Evolutionary conservation across 1,140 invertebrate species (phyloP).

Genomic region (Gonatopus flavifemur): DNA sequence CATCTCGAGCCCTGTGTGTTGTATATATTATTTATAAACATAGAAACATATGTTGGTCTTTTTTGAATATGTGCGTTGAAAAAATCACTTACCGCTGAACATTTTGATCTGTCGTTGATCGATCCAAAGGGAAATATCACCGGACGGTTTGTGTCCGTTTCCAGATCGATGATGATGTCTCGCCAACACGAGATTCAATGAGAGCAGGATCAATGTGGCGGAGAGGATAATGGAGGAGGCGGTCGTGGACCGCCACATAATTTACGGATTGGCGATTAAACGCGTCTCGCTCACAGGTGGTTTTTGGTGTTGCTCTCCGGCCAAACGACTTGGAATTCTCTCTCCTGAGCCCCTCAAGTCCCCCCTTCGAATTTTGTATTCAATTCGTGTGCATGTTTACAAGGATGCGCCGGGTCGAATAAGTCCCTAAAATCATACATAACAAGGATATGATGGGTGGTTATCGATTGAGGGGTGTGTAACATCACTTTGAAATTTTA

Average conservation of each 20-base stretch:
- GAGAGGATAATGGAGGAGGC: constrained; percentile 39
- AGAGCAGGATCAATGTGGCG: constrained; percentile 29
- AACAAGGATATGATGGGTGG: too few species aligned
- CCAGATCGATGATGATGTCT: constrained; percentile 45
- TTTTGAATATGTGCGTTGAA: too few species aligned
- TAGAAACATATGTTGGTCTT: neutral
- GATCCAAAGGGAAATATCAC: constrained; percentile 83
- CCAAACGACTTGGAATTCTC: too few species aligned
- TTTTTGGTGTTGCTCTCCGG: constrained; percentile 26
- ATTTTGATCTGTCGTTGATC: constrained; percentile 85
- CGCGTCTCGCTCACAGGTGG: constrained; percentile 7
- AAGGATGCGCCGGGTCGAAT: too few species aligned
- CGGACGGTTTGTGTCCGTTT: constrained; percentile 49
- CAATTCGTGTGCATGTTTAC: too few species aligned
- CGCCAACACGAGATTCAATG: constrained; percentile 27
- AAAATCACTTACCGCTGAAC: constrained; percentile 73
- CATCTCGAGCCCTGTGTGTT: constrained; percentile 74
- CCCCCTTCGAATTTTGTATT: too few species aligned
- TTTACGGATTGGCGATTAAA: constrained; percentile 22
- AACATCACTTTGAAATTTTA: too few species aligned
- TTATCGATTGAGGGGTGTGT: too few species aligned
- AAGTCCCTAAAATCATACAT: too few species aligned
- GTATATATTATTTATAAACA: constrained; percentile 3
- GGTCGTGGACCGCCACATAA: constrained; percentile 45
- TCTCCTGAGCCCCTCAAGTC: too few species aligned